These are phyloP conservation scores for Cartodere bifasciata DNA, from an alignment of 2,888 invertebrate species.

Conservation along the genomic window DNA sequence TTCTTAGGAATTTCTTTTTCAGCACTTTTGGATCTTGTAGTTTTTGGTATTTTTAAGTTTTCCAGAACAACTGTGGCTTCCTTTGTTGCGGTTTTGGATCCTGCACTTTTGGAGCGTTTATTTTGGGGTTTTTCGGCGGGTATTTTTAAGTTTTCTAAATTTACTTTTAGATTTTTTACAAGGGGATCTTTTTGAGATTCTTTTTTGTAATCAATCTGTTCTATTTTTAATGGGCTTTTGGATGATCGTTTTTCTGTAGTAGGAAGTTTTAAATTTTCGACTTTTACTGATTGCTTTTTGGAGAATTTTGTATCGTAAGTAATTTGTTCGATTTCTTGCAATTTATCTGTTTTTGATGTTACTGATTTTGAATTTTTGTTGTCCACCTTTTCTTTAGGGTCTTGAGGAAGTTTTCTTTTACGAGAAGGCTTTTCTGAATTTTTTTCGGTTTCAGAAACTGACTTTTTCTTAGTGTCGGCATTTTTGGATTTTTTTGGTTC, in stretches of 20 bases:
- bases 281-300: conserved; percentile 5
- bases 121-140: conserved; percentile 3
- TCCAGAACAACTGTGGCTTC: conserved; percentile 9
- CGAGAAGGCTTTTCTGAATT: conserved; percentile 8
- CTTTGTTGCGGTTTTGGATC: conserved; percentile 2
- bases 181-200: conserved; percentile 6
- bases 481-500: conserved; percentile 8
- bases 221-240: conserved; percentile 4
- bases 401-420: conserved; percentile 8
- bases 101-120: conserved; percentile 7
- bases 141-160: conserved; percentile 8
- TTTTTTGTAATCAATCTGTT: conserved; percentile 6
- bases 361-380: conserved; percentile 1
- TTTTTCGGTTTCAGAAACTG: conserved; percentile 1
- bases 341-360: conserved; percentile 3
- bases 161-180: conserved; percentile 10
- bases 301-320: conserved; percentile 1
- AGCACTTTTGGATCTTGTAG: conserved; percentile 3
- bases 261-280: conserved; percentile 10
- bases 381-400: conserved; percentile 1
- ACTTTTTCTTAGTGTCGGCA: conserved; percentile 5
- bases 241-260: conserved; percentile 9
- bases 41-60: conserved; percentile 9
- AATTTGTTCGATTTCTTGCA: conserved; percentile 6
- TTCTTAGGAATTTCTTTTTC: conserved; percentile 7